Evolutionary conservation across 2,113 vertebrate genomes (phyloP).

Genomic region (Euleptes europaea): DNA sequence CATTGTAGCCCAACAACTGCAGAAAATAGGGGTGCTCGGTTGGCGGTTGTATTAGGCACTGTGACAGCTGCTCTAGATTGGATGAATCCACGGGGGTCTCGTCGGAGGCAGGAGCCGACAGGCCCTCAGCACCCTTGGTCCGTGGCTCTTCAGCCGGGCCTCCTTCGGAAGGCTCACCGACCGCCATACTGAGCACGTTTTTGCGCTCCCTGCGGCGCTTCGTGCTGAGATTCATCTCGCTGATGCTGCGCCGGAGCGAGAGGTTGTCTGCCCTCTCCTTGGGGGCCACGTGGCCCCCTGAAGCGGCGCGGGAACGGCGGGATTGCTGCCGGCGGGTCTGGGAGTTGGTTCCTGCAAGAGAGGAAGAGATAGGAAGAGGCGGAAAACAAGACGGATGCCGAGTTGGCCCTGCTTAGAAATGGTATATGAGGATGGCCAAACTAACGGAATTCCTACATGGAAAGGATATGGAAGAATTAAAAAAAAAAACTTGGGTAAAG

Average conservation of each 20-base stretch:
- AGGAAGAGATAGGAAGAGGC: background rate
- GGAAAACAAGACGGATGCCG: too few relatives aligned
- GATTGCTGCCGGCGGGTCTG: constrained; percentile 77
- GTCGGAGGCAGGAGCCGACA: constrained; percentile 22
- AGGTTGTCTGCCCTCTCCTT: constrained; percentile 82
- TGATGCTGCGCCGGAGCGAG: constrained; percentile 89
- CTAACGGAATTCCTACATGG: too few relatives aligned
- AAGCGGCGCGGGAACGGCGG: constrained; percentile 82
- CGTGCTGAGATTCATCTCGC: constrained; percentile 89
- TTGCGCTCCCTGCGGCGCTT: constrained; percentile 85
- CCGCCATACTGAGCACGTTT: constrained; percentile 88
- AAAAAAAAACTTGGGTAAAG: too few relatives aligned
- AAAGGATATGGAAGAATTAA: too few relatives aligned
- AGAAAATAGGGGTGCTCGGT: constrained; percentile 89
- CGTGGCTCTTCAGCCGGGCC: constrained; percentile 39
- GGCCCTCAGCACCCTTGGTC: constrained; percentile 56
- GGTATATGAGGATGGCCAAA: too few relatives aligned
- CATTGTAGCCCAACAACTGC: constrained; percentile 88
- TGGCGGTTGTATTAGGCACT: constrained; percentile 90
- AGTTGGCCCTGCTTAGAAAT: background rate
- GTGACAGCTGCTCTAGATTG: constrained; percentile 87
- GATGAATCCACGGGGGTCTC: constrained; percentile 61
- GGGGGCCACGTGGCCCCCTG: constrained; percentile 76
- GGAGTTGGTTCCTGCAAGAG: constrained; percentile 55
- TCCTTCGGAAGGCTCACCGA: constrained; percentile 43